Percentiles rank a stretch among this genome's conserved stretches.
Evolutionary conservation across 2,113 vertebrate species (phyloP).

Genomic region (Dasyprocta punctata): DNA sequence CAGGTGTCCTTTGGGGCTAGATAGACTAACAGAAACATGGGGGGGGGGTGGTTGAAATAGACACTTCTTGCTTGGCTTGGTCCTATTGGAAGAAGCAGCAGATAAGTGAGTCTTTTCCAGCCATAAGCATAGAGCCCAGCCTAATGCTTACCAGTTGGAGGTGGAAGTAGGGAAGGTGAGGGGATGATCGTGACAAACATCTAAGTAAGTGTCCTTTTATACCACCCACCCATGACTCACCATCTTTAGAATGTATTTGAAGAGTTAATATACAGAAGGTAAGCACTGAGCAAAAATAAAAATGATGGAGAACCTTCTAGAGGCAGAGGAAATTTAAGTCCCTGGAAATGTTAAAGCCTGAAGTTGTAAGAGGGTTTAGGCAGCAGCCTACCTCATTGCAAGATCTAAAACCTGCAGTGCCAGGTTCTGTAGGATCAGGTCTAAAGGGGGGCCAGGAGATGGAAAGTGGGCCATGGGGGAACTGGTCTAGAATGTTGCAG

Average conservation of each 20-base stretch:
- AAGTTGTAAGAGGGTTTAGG: neutral
- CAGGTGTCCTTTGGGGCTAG: neutral
- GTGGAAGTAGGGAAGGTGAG: neutral
- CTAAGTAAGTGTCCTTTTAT: neutral
- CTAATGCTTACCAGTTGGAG: accelerated
- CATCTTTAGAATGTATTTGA: neutral
- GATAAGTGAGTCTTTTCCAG: neutral
- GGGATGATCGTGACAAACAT: neutral
- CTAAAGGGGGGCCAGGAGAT: slow-evolving; percentile 66
- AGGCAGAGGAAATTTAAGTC: neutral
- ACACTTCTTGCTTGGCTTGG: neutral
- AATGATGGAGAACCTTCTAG: neutral
- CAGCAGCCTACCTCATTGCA: neutral
- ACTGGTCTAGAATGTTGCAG: slow-evolving; percentile 81
- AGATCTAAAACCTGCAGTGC: neutral
- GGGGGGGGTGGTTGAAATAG: neutral
- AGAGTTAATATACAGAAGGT: neutral
- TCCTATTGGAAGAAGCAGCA: neutral
- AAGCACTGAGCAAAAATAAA: slow-evolving; percentile 25
- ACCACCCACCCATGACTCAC: neutral
- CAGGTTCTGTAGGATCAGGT: neutral
- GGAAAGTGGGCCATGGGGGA: slow-evolving; percentile 80
- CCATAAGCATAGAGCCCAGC: neutral
- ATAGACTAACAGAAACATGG: neutral
- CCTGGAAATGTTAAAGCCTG: neutral